Base-by-base conservation (phyloP, 53 echinoderm and acorn worm genomes). In the Apostichopus leukothele region DNA sequence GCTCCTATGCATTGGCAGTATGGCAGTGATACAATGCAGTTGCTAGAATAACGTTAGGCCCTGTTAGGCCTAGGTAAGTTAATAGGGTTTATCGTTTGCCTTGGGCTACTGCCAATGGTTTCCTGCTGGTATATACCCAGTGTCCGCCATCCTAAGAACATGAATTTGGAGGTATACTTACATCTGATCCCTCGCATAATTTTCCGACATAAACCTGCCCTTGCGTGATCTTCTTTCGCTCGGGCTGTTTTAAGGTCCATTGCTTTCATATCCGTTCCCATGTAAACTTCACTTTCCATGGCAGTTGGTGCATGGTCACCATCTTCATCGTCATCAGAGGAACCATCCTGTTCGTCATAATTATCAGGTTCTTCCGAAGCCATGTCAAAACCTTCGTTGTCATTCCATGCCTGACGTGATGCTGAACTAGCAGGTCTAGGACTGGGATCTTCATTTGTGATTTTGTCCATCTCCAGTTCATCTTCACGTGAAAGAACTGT, bases 281-380 rank as follows among this genome's bases (percentile, higher is more conserved):
- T 91, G 78, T 97, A 97, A 90, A 95, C 90, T 90, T 97, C 98
- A 88, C 93, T 95, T 89, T 97, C 98, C 98, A 97, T 97, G 83
- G 98, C 98, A 12, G 94, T 95, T 54, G 98, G 94, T 8, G 89
- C 93, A 81, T 96, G 90, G 89, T 83, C 94, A 57, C 66, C 90
- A 60, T 91, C 96, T 53, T 76, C 86, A 5, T 90, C 91, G 68
- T 90, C 96, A 79, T 86, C 92, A 20, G 75, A 74, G 51, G 88
- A 89, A n/a, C 90, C 91, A 25, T 88, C 90, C n/a, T 89, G 91
- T 61, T 75, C 91, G 51, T 95, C 91, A 52, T 91, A 88, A 53
- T 92, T 93, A n/a, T 88, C 88, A 60, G 83, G 91, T 66, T 97
- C 95, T 55, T 97, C 96, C 7, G 90, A 92, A 25, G 95, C 98